Percentiles rank a stretch among this genome's conserved stretches.
These are phyloP conservation scores for Chelonus insularis DNA, from an alignment of 1,140 invertebrate species.

Conservation along the genomic window DNA sequence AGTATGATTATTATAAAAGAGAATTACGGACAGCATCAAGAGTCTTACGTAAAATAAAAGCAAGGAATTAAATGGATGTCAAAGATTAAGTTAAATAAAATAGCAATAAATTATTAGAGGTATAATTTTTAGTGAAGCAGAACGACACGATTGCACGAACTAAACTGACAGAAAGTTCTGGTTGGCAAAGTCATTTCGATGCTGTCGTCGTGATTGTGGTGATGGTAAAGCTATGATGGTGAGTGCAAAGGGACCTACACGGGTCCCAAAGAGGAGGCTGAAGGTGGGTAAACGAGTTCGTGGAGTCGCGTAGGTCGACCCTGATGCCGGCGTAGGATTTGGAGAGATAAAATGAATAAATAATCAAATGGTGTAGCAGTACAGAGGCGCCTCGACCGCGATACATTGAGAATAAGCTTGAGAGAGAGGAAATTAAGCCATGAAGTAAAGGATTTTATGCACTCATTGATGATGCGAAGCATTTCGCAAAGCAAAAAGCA, in stretches of 20 bases:
- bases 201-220: slow-evolving; percentile 16
- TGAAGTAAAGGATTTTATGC: neutral
- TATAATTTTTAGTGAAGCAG: slow-evolving; percentile 6
- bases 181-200: slow-evolving; percentile 30
- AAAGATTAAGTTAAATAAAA: neutral
- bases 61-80: neutral
- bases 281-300: slow-evolving; percentile 58
- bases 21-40: no score
- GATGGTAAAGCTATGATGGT: slow-evolving; percentile 13
- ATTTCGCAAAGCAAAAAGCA: slow-evolving; percentile 24
- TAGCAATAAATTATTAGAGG: neutral
- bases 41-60: neutral
- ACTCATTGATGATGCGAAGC: slow-evolving; percentile 14
- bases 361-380: neutral
- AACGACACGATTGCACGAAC: slow-evolving; percentile 29
- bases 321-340: slow-evolving; percentile 42
- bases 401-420: slow-evolving; percentile 9
- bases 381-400: neutral
- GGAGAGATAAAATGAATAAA: neutral
- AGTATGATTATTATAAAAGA: neutral
- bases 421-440: no score
- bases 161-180: slow-evolving; percentile 32
- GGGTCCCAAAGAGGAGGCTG: slow-evolving; percentile 45
- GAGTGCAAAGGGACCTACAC: slow-evolving; percentile 27
- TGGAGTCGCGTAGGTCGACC: slow-evolving; percentile 42